Conservation (phyloP, 2,113 vertebrate genomes). For the Phycodurus eques region DNA sequence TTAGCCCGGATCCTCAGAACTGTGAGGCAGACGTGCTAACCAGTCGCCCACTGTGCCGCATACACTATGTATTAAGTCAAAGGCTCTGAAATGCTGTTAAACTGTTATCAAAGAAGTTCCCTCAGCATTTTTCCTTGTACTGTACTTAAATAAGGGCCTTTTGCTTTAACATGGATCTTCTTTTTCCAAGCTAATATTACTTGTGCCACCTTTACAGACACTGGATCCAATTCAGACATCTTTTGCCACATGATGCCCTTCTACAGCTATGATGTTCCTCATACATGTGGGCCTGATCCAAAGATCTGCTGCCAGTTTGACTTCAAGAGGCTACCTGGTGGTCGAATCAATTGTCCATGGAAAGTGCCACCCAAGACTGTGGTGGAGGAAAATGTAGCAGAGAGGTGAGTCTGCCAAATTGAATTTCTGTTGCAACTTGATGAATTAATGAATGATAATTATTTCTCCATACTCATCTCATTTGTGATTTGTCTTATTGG, state of each 20-base stretch:
- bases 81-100: too few relatives aligned
- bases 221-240: conserved; percentile 83
- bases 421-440: background rate
- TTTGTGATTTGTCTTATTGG: background rate
- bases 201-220: conserved; percentile 67
- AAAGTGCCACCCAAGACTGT: conserved; percentile 90
- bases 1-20: too few relatives aligned
- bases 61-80: too few relatives aligned
- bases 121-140: background rate
- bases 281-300: conserved; percentile 94
- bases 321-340: conserved; percentile 92
- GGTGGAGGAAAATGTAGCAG: conserved; percentile 84
- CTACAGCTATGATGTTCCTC: conserved; percentile 96
- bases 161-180: background rate
- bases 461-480: background rate
- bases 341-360: conserved; percentile 96
- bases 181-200: background rate
- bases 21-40: too few relatives aligned
- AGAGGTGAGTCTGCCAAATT: conserved; percentile 77
- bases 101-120: too few relatives aligned
- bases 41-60: too few relatives aligned
- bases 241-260: conserved; percentile 99
- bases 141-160: background rate
- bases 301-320: conserved; percentile 99
- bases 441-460: background rate